Conservation (phyloP, 2,888 invertebrate species). For the Trichacis sp. region DNA sequence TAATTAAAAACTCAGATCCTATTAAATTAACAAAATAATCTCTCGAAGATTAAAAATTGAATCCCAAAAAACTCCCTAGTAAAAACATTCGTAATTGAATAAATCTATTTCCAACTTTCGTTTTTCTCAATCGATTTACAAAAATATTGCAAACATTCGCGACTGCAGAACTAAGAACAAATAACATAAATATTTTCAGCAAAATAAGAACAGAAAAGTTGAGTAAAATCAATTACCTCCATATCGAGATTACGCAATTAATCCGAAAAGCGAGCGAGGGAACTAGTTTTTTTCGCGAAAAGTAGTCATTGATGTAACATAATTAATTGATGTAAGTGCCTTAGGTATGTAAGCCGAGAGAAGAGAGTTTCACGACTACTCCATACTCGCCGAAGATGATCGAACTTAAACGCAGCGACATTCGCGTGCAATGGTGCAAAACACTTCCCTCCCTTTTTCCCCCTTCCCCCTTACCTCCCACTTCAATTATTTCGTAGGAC, state of each 20-base stretch:
- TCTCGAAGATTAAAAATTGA: too few species aligned
- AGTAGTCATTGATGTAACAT: not conserved
- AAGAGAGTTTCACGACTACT: conserved; percentile 21
- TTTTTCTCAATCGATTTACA: too few species aligned
- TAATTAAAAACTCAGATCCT: too few species aligned
- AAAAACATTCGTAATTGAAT: too few species aligned
- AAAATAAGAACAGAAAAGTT: too few species aligned
- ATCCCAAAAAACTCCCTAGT: too few species aligned
- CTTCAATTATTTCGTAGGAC: not conserved
- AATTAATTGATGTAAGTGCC: not conserved
- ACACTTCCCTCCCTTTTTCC: conserved; percentile 24
- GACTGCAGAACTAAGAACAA: too few species aligned
- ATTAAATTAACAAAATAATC: too few species aligned
- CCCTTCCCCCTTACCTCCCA: conserved; percentile 15
- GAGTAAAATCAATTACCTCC: too few species aligned
- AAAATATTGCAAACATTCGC: too few species aligned
- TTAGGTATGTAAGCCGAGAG: not conserved
- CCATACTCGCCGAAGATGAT: conserved; percentile 33
- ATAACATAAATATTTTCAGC: too few species aligned
- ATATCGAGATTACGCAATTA: not conserved
- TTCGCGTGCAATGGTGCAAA: conserved; percentile 34
- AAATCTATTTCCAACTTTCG: too few species aligned
- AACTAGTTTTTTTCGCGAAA: not conserved
- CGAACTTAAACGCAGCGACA: conserved; percentile 34
- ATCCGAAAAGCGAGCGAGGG: not conserved